A percentile compares a stretch with the other conserved stretches of the same genome.
Evolutionary conservation across 1,140 invertebrate genomes (phyloP).

Genomic region (Papilio helenus): DNA sequence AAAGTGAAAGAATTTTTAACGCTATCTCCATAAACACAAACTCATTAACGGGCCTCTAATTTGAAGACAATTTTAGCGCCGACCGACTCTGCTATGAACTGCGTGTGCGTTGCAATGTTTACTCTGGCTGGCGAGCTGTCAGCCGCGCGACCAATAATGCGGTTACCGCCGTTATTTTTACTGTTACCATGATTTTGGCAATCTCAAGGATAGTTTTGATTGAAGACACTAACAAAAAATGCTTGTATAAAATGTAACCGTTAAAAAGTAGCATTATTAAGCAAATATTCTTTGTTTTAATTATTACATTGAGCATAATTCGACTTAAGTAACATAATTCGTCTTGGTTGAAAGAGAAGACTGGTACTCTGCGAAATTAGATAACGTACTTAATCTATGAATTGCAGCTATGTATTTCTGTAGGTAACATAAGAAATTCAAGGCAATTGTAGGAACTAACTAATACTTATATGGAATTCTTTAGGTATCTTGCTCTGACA

Average conservation of each 20-base stretch:
- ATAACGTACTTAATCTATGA: too few relatives aligned
- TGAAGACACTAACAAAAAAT: background rate
- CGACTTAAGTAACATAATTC: too few relatives aligned
- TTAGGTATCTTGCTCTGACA: too few relatives aligned
- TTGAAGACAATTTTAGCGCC: background rate
- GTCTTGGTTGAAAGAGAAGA: too few relatives aligned
- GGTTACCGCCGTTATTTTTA: slow-evolving; percentile 30
- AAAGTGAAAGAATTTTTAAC: slow-evolving; percentile 20
- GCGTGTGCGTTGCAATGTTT: slow-evolving; percentile 22
- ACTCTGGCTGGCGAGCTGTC: background rate
- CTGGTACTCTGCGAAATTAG: too few relatives aligned
- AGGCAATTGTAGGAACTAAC: too few relatives aligned
- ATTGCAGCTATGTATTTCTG: too few relatives aligned
- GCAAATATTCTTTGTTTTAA: too few relatives aligned
- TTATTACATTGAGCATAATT: too few relatives aligned
- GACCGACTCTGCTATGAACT: slow-evolving; percentile 11
- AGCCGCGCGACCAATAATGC: slow-evolving; percentile 20
- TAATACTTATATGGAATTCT: too few relatives aligned
- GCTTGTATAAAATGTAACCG: background rate
- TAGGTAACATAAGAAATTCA: too few relatives aligned
- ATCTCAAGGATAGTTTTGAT: background rate
- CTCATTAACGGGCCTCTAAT: background rate
- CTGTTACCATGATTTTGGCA: background rate
- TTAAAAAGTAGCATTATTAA: background rate
- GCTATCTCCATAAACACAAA: background rate